Percentiles rank a stretch among this genome's conserved stretches.
Conservation (phyloP, 2,888 invertebrate genomes). For the Xestoiulus laeticollis region DNA sequence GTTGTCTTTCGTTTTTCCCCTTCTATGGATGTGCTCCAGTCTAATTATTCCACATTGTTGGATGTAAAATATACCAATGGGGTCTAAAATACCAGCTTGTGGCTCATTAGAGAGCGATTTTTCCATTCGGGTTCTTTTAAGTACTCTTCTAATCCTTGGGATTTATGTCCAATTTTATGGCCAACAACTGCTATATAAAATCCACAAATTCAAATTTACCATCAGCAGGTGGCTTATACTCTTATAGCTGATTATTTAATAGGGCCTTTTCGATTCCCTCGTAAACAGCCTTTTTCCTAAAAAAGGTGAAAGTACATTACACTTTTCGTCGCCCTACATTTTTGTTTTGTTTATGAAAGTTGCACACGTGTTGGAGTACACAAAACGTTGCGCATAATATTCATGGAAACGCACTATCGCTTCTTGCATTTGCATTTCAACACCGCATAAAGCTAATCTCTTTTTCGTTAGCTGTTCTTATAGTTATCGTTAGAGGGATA, state of each 20-base stretch:
- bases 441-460: neutral
- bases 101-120: constrained; percentile 35
- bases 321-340: neutral
- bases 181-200: neutral
- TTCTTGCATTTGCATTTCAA: neutral
- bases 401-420: neutral
- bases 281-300: neutral
- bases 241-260: neutral
- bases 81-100: constrained; percentile 35
- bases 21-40: neutral
- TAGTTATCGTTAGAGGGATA: too few species aligned
- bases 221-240: constrained; percentile 39
- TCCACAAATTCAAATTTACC: constrained; percentile 1
- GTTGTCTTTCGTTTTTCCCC: neutral
- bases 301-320: neutral
- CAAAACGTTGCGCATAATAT: neutral
- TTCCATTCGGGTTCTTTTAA: constrained; percentile 35
- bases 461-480: too few species aligned
- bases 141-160: constrained; percentile 14
- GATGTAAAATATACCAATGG: constrained; percentile 16
- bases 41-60: constrained; percentile 27
- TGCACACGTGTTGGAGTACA: neutral
- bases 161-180: constrained; percentile 34
- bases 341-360: neutral
- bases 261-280: neutral